A percentile compares a stretch with the other conserved stretches of the same genome.
Conservation (phyloP, 2,113 vertebrate genomes). For the Periophthalmus modestus region DNA sequence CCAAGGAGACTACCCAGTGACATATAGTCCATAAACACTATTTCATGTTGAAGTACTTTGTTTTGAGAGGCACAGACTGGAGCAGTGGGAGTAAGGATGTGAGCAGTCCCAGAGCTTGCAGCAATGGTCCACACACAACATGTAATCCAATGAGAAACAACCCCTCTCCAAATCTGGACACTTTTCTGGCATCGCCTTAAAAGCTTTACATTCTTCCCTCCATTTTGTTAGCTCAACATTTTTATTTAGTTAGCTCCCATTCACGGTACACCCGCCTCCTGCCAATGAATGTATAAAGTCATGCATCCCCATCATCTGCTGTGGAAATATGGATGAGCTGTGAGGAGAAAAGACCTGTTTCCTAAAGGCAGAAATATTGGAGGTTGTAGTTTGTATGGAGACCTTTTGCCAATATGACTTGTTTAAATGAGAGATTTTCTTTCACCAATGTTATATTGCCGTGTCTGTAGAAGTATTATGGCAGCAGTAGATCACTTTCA, state of each 20-base stretch:
- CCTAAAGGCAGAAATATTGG: slow-evolving; percentile 40
- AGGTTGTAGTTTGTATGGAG: slow-evolving; percentile 43
- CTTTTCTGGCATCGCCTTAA: slow-evolving; percentile 65
- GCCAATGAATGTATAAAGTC: slow-evolving; percentile 69
- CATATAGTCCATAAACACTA: slow-evolving; percentile 25
- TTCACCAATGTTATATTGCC: neutral
- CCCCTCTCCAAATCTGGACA: slow-evolving; percentile 63
- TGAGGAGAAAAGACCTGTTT: slow-evolving; percentile 69
- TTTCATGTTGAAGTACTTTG: slow-evolving; percentile 34
- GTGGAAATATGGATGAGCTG: slow-evolving; percentile 59
- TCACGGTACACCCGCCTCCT: slow-evolving; percentile 34
- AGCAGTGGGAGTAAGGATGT: slow-evolving; percentile 55
- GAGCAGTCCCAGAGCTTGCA: slow-evolving; percentile 63
- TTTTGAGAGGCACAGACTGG: slow-evolving; percentile 56
- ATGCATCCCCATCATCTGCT: slow-evolving; percentile 67
- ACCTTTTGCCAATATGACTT: slow-evolving; percentile 50
- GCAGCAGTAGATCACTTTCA: too few relatives aligned
- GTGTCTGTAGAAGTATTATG: neutral
- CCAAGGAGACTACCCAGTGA: slow-evolving; percentile 16
- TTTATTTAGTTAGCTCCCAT: slow-evolving; percentile 57
- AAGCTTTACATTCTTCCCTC: slow-evolving; percentile 54
- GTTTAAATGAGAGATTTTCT: neutral
- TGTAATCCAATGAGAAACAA: slow-evolving; percentile 76
- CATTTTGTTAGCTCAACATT: slow-evolving; percentile 52
- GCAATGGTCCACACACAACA: slow-evolving; percentile 73